These are phyloP conservation scores for Drosophila kohkoa DNA, from an alignment of 1,140 invertebrate genomes.

Conservation along the genomic window DNA sequence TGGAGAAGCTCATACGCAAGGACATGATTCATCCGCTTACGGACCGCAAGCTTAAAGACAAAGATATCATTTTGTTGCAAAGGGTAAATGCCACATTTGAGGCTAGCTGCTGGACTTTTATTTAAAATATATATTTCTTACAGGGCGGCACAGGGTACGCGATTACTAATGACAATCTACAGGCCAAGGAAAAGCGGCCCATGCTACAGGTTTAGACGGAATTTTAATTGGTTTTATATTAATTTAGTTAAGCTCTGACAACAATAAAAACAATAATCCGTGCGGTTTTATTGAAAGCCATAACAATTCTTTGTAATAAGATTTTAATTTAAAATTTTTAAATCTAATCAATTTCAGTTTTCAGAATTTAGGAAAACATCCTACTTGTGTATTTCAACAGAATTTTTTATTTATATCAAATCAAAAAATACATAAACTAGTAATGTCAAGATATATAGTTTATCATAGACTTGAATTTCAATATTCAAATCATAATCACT, in stretches of 20 bases:
- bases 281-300: not conserved
- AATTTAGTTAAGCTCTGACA: not conserved
- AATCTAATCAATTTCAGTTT: too few relatives aligned
- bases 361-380: too few relatives aligned
- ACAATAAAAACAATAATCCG: not conserved
- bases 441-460: too few relatives aligned
- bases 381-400: too few relatives aligned
- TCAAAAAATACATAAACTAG: too few relatives aligned
- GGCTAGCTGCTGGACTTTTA: not conserved
- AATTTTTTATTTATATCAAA: too few relatives aligned
- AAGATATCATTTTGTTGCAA: conserved; percentile 96
- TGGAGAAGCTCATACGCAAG: conserved; percentile 98
- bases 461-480: too few relatives aligned
- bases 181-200: conserved; percentile 94
- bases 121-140: conserved; percentile 33
- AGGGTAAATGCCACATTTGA: conserved; percentile 87
- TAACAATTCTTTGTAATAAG: too few relatives aligned
- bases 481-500: too few relatives aligned
- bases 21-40: conserved; percentile 99
- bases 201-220: conserved; percentile 91
- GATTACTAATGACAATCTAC: conserved; percentile 92
- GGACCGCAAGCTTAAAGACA: conserved; percentile 93
- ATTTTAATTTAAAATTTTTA: too few relatives aligned
- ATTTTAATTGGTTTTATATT: conserved; percentile 1
- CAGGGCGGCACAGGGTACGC: conserved; percentile 98